Evolutionary conservation across 2,888 invertebrate genomes (phyloP), one percentile per base, ranked within the genome.

Genomic region (Lepidocyrtoides sp.): DNA sequence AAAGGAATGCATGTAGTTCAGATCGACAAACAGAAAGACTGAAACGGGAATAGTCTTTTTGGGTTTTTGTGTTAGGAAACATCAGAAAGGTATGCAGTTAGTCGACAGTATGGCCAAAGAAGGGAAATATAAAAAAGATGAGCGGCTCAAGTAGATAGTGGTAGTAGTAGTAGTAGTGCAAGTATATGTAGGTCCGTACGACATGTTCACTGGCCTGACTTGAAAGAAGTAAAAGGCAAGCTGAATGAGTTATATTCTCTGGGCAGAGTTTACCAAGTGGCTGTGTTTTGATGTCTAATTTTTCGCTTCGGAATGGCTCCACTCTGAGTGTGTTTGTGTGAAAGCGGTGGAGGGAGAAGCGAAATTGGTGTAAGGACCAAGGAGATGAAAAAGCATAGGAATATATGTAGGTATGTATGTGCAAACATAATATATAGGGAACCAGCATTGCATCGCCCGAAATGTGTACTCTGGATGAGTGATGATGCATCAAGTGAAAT

Each of bases 401-500:
- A 66, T 66, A 66, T 12, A 36, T 77, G 4, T 48, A 81, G 14
- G 17, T 5, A 57, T 1, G 36, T 32, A 57, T 41, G 32, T 14
- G 32, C 14, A n/a, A 54, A 17, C 32, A n/a, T 32, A 66, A 20
- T 36, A 57, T 54, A 79, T 8, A n/a, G n/a, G 17, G 36, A 63
- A 63, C 41, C 23, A 82, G 51, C 84, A 69, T 69, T 54, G 57
- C 57, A 79, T 2, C 44, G 26, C 79, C 51, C 32, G 32, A 72
- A 77, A 36, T 87, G 77, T 87, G 87, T 79, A 87, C 87, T 54
- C 77, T 41, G 77, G 87, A 87, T 87, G 87, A 87, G 87, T 87
- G 87, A 87, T 87, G 87, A 87, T 87, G 87, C 87, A 87, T 87
- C 87, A 87, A 87, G 87, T 87, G 87, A 87, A 87, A 87, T 87